Evolutionary conservation across 2,113 vertebrate genomes (phyloP), one percentile per base, ranked within the genome.

Genomic region (Otocyon megalotis): DNA sequence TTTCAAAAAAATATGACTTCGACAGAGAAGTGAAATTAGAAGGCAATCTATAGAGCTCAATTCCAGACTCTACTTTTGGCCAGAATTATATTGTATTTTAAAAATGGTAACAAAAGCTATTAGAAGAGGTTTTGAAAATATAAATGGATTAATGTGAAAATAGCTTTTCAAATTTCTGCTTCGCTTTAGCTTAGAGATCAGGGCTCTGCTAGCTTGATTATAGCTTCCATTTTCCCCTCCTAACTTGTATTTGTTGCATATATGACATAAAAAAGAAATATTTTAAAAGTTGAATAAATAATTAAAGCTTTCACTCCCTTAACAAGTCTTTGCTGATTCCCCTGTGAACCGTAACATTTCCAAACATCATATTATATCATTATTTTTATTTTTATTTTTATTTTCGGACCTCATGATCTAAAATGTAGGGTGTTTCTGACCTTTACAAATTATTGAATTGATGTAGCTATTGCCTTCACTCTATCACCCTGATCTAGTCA

Each of bases 31-130:
- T 65, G 3, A 30, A 65, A 32, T 83, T 90, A 86, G 50, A 81
- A 83, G 19, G 15, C 16, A 72, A 43, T 43, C 32, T 86, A 65
- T 79, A 88, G 28, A 90, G 56, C 7, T 91, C 60, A 93, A 24
- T 60, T 82, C 20, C 5, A 88, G 48, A 67, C 17, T 79, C 16
- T 30, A 3, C 50, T 88, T 88, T 90, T 65, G 30, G n/a, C 15
- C 54, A 79, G 62, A 85, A 84, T 72, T 90, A 30, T 3, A 79
- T 56, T 82, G 87, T 76, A 71, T 82, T 93, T 95, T 92, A 96
- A 80, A 74, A 85, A n/a, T 32, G 54, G 28, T 16, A 56, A 76
- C 26, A 30, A 60, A 48, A 22, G 24, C 4, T 71, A 80, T 72
- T 83, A 62, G 20, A 76, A 14, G 15, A 69, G 77, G 8, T 12